Percentiles rank a stretch among this genome's conserved stretches.
Evolutionary conservation across 2,113 vertebrate genomes (phyloP).

Genomic region (Trogon surrucura): DNA sequence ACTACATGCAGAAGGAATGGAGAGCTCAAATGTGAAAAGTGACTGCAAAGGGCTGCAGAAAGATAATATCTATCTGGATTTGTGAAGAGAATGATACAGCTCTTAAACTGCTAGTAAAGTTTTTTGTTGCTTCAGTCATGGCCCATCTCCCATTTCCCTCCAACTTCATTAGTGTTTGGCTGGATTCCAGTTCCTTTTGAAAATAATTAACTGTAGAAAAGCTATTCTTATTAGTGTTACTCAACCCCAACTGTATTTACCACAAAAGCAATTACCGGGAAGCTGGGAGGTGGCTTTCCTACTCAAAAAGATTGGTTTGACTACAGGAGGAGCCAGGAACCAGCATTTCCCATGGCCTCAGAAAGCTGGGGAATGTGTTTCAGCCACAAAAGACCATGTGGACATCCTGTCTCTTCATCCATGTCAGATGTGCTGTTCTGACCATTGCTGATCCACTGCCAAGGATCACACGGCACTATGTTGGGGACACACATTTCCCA

Average conservation of each 20-base stretch:
- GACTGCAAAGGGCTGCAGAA: neutral
- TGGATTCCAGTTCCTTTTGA: neutral
- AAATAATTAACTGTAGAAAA: slow-evolving; percentile 18
- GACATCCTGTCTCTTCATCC: neutral
- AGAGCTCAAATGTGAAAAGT: neutral
- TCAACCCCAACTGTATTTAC: neutral
- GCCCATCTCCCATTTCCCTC: neutral
- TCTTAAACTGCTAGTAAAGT: neutral
- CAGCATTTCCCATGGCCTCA: neutral
- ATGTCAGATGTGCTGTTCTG: neutral
- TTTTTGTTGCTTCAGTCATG: neutral
- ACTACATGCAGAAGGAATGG: neutral
- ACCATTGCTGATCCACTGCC: rapidly evolving
- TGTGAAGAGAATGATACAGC: neutral
- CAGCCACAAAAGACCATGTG: neutral
- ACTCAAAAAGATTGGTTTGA: neutral
- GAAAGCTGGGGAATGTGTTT: neutral
- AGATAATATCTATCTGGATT: neutral
- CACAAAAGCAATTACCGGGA: neutral
- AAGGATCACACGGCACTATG: rapidly evolving
- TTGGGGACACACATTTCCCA: neutral
- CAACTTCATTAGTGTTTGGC: neutral
- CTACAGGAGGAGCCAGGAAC: neutral
- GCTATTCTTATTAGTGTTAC: neutral
- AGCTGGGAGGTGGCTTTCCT: neutral